Conservation (phyloP, 35 echinoderm and acorn worm species). For the Eucidaris tribuloides region DNA sequence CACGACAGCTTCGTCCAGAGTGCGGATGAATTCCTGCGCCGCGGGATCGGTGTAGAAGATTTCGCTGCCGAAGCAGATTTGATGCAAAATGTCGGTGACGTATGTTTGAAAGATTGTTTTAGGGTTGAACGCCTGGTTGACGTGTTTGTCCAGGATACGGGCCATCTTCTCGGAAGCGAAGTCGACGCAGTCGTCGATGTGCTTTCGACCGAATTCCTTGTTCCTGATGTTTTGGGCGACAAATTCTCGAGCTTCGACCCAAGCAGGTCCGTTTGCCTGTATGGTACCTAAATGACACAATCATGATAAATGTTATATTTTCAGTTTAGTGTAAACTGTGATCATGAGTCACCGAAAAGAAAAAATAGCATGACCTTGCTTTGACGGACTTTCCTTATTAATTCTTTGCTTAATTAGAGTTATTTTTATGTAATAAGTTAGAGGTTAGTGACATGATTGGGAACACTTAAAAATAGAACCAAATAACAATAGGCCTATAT, state of each 20-base stretch:
- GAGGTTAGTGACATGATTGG: too few relatives aligned
- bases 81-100: not conserved
- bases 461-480: too few relatives aligned
- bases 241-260: not conserved
- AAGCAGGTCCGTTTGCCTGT: not conserved
- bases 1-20: not conserved
- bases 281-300: too few relatives aligned
- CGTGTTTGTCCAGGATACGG: not conserved
- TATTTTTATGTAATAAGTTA: too few relatives aligned
- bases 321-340: too few relatives aligned
- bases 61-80: not conserved
- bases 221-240: not conserved
- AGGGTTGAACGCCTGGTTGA: not conserved
- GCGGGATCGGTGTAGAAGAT: not conserved
- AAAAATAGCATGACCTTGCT: too few relatives aligned
- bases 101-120: not conserved
- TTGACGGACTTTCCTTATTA: too few relatives aligned
- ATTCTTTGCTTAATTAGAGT: too few relatives aligned
- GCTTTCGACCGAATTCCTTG: not conserved
- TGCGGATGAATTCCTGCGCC: not conserved
- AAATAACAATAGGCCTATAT: too few relatives aligned
- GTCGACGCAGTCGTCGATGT: not conserved
- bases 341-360: too few relatives aligned
- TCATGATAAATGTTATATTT: too few relatives aligned
- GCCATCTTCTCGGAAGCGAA: not conserved